Evolutionary conservation across 2,113 vertebrate genomes (phyloP).

Genomic region (Saguinus imperator): DNA sequence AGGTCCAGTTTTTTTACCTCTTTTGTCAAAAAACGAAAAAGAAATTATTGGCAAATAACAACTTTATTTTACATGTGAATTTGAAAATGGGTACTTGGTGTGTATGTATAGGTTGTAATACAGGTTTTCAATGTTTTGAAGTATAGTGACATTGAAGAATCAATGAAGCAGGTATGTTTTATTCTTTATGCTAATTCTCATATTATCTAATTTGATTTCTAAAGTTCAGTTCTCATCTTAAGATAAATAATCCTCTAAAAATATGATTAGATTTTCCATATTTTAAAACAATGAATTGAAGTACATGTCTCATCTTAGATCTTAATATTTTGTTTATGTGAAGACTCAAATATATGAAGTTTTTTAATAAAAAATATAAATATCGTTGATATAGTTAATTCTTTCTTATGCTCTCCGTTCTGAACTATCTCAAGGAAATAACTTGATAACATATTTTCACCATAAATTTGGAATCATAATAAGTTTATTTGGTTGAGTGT

Average conservation of each 20-base stretch:
- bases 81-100: background rate
- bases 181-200: background rate
- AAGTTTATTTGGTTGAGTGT: background rate
- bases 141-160: background rate
- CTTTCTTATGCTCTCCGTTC: accelerated
- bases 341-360: background rate
- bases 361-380: background rate
- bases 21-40: too few relatives aligned
- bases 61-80: background rate
- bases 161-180: background rate
- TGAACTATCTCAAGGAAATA: background rate
- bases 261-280: background rate
- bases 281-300: background rate
- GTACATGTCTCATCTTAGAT: background rate
- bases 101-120: too few relatives aligned
- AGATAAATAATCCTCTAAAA: background rate
- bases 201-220: background rate
- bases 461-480: background rate
- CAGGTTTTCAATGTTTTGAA: background rate
- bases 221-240: background rate
- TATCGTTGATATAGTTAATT: background rate
- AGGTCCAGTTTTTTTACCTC: too few relatives aligned
- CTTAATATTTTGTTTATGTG: background rate
- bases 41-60: too few relatives aligned
- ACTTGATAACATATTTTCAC: background rate